Conservation (phyloP, 2,797 vertebrate genomes). For the Falco peregrinus region DNA sequence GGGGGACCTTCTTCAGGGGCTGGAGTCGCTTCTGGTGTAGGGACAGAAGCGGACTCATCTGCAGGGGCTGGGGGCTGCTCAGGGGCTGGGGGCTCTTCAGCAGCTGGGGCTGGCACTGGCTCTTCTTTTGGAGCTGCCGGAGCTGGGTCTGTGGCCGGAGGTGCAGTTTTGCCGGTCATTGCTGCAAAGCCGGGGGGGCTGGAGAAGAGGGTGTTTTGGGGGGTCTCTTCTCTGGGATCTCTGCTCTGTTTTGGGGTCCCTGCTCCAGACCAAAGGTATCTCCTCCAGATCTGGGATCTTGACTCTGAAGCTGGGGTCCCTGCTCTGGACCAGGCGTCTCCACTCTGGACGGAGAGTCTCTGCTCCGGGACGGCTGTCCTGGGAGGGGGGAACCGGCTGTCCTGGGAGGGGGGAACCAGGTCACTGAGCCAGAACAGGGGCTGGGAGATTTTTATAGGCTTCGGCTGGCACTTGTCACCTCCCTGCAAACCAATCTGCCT, state of each 20-base stretch:
- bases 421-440: slow-evolving; percentile 17
- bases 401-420: not conserved
- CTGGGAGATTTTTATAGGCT: slow-evolving; percentile 59
- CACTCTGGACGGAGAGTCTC: not conserved
- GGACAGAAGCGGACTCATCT: not conserved
- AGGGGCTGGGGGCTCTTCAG: not conserved
- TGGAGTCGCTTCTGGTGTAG: not conserved
- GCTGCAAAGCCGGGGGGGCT: not conserved
- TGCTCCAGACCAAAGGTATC: not conserved
- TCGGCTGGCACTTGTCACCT: slow-evolving; percentile 55
- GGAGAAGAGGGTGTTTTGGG: not conserved
- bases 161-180: slow-evolving; percentile 79
- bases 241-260: not conserved
- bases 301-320: fast-evolving
- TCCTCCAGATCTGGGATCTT: not conserved
- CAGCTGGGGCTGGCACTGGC: slow-evolving; percentile 56
- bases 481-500: slow-evolving; percentile 65
- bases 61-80: slow-evolving; percentile 9
- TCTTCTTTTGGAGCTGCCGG: slow-evolving; percentile 45
- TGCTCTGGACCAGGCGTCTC: not conserved
- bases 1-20: not conserved
- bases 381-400: not conserved
- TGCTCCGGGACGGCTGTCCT: not conserved
- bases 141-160: slow-evolving; percentile 74
- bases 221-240: not conserved